Evolutionary conservation across 2,113 vertebrate genomes (phyloP).

Genomic region (Carettochelys insculpta): DNA sequence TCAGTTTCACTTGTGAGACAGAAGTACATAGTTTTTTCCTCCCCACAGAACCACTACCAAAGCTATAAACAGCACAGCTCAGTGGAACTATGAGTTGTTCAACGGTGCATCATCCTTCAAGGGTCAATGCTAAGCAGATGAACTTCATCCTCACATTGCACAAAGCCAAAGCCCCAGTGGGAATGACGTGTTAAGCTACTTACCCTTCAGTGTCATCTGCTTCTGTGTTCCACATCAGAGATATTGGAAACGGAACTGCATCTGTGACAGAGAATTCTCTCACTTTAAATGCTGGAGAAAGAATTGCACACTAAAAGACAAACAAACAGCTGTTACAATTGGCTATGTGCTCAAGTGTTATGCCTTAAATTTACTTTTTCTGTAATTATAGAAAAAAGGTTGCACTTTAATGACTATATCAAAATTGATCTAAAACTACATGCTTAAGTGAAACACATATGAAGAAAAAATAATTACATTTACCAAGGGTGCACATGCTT

Average conservation of each 20-base stretch:
- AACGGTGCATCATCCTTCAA: background rate
- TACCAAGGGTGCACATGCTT: fast-evolving
- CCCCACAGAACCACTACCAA: fast-evolving
- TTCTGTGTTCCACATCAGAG: conserved; percentile 81
- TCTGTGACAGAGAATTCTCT: conserved; percentile 85
- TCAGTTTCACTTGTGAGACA: background rate
- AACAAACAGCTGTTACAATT: background rate
- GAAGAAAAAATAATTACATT: background rate
- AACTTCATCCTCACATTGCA: background rate
- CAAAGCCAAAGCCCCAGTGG: background rate
- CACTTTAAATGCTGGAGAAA: conserved; percentile 86
- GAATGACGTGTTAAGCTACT: conserved; percentile 20
- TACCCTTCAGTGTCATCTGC: conserved; percentile 82
- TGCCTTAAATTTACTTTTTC: background rate
- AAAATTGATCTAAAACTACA: background rate
- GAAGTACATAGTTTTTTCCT: background rate
- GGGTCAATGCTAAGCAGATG: background rate
- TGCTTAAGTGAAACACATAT: background rate
- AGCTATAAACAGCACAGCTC: background rate
- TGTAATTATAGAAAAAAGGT: background rate
- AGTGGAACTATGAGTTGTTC: background rate
- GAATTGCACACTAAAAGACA: conserved; percentile 80
- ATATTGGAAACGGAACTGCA: conserved; percentile 82
- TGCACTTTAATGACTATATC: background rate
- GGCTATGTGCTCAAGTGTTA: background rate